Base-by-base conservation (phyloP, 2,888 invertebrate genomes). In the Ophioninae sp. region DNA sequence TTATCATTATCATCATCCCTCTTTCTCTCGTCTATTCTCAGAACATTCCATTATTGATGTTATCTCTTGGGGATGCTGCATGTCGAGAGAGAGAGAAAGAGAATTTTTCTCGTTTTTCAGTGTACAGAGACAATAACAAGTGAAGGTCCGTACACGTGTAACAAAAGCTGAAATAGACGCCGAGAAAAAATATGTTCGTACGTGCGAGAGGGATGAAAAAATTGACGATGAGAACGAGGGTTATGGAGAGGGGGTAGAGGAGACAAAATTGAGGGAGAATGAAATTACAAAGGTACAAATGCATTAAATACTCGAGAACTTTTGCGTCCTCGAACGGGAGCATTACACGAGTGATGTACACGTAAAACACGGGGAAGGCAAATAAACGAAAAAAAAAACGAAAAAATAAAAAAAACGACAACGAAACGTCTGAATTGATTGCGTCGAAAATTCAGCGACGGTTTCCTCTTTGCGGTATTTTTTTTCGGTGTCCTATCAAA, bases 281-380 rank as follows among this genome's bases (percentile, higher is more conserved):
- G 88, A 87, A 87, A 87, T 87, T 87, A 90, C 90, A 91, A 90
- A 90, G 89, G 89, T 89, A 89, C 88, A 72, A 87, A 90, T 89
- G 90, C 89, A 91, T 91, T 91, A 91, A 90, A 91, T 90, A 91
- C 91, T 91, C 87, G 90, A 91, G 89, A 88, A 87, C 81, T 73
- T 79, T 85, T 85, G 85, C 85, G 86, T 90, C 87, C 86, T 88
- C 87, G 88, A 89, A 89, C 85, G 88, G 86, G 67, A 56, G 85
- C 86, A 85, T 88, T 86, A 85, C 41, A 74, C 68, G 59, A 74
- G 41, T 65, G 73, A 73, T 56, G 73, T 58, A 39, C 7, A 67
- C 13, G 67, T 58, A 51, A 37, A 69, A 51, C 10, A 20, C 41
- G 51, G 58, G 30, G 1, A n/a, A 56, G 37, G 20, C 17, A 17